Evolutionary conservation across 2,113 vertebrate genomes (phyloP).

Genomic region (Hymenochirus boettgeri): DNA sequence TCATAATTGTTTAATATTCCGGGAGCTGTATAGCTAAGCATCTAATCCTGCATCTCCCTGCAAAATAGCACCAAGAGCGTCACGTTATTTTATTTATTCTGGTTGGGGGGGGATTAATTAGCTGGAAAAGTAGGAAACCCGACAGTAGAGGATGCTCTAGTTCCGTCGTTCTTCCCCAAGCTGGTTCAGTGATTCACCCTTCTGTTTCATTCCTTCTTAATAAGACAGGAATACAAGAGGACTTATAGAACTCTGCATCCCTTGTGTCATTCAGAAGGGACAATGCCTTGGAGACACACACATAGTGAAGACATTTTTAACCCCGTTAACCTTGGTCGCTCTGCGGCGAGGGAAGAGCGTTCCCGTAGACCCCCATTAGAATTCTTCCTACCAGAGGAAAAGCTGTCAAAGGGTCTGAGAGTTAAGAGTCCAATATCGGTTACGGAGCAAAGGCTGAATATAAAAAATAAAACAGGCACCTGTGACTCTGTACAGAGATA

Average conservation of each 20-base stretch:
- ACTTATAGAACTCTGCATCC: not conserved
- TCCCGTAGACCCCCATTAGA: no score
- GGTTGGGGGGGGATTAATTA: not conserved
- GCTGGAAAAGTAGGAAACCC: not conserved
- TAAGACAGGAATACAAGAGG: not conserved
- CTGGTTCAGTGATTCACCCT: not conserved
- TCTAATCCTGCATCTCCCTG: not conserved
- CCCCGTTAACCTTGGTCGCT: not conserved
- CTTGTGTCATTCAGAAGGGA: not conserved
- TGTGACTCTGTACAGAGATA: no score
- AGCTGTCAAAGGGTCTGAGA: no score
- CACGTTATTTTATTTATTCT: conserved; percentile 3
- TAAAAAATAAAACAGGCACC: no score
- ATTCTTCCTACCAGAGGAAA: no score
- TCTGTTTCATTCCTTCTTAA: not conserved
- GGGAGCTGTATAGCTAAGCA: not conserved
- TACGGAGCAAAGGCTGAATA: no score
- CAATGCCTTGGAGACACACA: not conserved
- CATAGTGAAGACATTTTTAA: not conserved
- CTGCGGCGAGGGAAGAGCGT: not conserved
- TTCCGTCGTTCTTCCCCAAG: not conserved
- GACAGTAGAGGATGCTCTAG: not conserved
- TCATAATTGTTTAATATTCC: conserved; percentile 33
- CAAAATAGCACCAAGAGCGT: not conserved
- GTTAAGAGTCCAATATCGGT: no score